Conservation (phyloP, 2,888 invertebrate species). For the Gastrophysa polygoni region DNA sequence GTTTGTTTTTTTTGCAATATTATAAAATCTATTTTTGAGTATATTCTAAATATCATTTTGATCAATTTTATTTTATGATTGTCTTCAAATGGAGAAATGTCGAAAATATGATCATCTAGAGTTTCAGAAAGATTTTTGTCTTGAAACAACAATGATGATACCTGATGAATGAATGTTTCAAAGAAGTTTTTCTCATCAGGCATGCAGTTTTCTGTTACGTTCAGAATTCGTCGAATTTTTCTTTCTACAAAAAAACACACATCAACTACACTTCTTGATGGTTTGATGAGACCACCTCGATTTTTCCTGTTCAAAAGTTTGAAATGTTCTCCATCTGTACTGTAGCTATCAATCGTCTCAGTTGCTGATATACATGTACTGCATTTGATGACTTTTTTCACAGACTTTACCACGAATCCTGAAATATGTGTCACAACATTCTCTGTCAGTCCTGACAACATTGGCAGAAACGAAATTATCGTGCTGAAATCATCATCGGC, state of each 20-base stretch:
- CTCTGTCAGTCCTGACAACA: background rate
- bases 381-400: constrained; percentile 8
- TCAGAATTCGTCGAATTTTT: background rate
- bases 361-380: background rate
- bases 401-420: constrained; percentile 10
- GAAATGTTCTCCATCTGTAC: background rate
- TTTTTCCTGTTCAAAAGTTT: constrained; percentile 2
- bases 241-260: background rate
- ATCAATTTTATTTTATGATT: constrained; percentile 2
- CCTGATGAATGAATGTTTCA: background rate
- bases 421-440: constrained; percentile 10
- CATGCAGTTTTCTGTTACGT: background rate
- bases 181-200: background rate
- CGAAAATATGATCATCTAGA: constrained; percentile 2
- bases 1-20: constrained; percentile 2
- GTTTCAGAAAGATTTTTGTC: background rate
- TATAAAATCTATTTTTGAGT: background rate
- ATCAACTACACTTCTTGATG: background rate
- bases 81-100: background rate
- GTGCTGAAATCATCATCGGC: background rate
- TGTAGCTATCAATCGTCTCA: background rate
- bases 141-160: background rate
- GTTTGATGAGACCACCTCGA: background rate
- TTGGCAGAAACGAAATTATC: background rate
- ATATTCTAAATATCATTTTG: background rate